phyloP scores from a whole-genome alignment of 2,797 vertebrate species.

The Danio kyathit region DNA sequence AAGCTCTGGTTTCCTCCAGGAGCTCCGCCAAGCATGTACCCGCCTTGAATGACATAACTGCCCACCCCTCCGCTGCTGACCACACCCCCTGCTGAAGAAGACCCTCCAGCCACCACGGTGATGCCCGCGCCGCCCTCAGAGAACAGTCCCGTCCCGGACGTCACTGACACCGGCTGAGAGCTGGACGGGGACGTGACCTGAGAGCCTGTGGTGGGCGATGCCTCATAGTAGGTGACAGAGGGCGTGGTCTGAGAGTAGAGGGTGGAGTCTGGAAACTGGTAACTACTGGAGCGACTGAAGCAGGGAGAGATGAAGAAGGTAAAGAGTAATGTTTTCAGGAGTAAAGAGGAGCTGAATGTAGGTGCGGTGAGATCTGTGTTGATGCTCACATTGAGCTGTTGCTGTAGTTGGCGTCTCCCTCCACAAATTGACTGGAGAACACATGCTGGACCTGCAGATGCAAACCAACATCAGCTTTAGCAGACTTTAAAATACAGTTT shows the following conservation, averaged over 20 bases:
- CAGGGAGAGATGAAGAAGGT: neutral
- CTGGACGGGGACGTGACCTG: constrained; percentile 84
- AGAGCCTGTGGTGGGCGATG: constrained; percentile 79
- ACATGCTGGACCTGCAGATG: constrained; percentile 79
- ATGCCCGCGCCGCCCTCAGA: constrained; percentile 57
- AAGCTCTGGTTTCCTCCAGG: constrained; percentile 82
- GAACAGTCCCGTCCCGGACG: constrained; percentile 57
- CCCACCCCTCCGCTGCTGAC: constrained; percentile 63
- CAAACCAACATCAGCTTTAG: constrained; percentile 31
- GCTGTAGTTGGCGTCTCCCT: constrained; percentile 70
- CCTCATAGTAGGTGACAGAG: constrained; percentile 84
- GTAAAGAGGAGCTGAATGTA: neutral
- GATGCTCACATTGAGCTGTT: constrained; percentile 61
- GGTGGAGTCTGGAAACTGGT: constrained; percentile 86
- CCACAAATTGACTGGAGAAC: constrained; percentile 89
- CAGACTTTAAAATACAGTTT: neutral
- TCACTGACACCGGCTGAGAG: constrained; percentile 81
- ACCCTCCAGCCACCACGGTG: constrained; percentile 46
- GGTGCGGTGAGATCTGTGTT: neutral
- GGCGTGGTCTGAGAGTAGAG: constrained; percentile 85
- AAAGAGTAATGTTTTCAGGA: neutral
- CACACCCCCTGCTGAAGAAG: constrained; percentile 60
- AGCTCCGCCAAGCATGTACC: constrained; percentile 82
- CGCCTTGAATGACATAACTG: constrained; percentile 87
- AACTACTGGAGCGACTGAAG: constrained; percentile 84